Conservation (phyloP, 2,888 invertebrate species). For the Drosophila falleni region DNA sequence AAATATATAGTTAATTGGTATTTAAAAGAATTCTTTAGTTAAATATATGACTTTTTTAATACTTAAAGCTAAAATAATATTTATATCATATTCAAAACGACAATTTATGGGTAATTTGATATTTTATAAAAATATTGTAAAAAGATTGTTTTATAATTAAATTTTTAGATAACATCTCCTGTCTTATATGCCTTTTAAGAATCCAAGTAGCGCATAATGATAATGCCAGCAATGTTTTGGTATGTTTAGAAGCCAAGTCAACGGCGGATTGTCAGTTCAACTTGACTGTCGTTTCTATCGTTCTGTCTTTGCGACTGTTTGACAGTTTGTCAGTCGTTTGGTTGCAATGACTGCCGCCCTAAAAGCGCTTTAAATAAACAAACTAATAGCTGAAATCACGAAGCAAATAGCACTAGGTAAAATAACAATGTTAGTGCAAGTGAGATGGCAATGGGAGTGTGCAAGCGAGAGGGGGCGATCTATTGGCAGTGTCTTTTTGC, state of each 20-base stretch:
- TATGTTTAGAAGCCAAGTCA: constrained; percentile 69
- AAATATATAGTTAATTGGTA: neutral
- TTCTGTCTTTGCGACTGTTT: constrained; percentile 32
- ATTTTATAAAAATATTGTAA: too few species aligned
- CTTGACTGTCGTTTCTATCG: constrained; percentile 21
- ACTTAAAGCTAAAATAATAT: too few species aligned
- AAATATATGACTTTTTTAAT: too few species aligned
- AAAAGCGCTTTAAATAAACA: constrained; percentile 79
- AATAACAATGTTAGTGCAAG: constrained; percentile 22
- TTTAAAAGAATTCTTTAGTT: too few species aligned
- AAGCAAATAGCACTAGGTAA: constrained; percentile 63
- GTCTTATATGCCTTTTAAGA: constrained; percentile 13
- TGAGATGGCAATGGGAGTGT: constrained; percentile 7
- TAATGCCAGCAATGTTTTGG: constrained; percentile 70
- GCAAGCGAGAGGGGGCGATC: constrained; percentile 34
- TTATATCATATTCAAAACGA: too few species aligned
- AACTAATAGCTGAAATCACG: constrained; percentile 79
- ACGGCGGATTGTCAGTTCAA: constrained; percentile 31
- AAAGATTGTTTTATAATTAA: too few species aligned
- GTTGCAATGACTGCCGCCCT: constrained; percentile 61
- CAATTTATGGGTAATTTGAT: too few species aligned
- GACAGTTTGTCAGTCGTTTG: constrained; percentile 40
- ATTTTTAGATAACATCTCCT: neutral
- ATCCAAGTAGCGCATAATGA: constrained; percentile 51
- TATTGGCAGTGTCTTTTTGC: constrained; percentile 46